Evolutionary conservation across 2,888 invertebrate genomes (phyloP).

Genomic region (Arrhopalites spinosus): DNA sequence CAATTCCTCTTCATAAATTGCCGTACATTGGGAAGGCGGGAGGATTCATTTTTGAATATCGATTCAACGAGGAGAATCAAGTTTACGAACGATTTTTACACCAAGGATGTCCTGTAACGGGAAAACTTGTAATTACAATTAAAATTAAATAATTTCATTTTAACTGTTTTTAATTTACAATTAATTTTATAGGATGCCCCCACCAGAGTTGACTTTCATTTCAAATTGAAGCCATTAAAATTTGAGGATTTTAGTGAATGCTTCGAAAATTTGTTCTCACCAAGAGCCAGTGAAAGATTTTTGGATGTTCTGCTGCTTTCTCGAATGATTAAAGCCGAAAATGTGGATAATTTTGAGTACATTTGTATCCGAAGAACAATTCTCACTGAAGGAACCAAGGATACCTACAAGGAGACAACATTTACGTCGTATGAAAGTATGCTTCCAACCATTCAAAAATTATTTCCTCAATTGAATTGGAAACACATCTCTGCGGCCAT

Average conservation of each 20-base stretch:
- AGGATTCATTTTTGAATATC: neutral
- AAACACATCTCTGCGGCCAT: neutral
- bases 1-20: neutral
- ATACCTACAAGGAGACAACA: neutral
- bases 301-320: neutral
- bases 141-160: too few species aligned
- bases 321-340: neutral
- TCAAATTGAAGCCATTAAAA: neutral
- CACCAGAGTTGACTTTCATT: neutral
- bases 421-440: neutral
- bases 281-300: neutral
- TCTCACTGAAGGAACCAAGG: neutral
- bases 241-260: neutral
- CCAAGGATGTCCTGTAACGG: neutral
- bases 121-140: neutral
- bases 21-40: neutral
- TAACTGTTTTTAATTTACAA: too few species aligned
- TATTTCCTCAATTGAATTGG: constrained; percentile 1
- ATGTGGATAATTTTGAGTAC: constrained; percentile 8
- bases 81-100: neutral
- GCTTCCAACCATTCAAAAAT: neutral
- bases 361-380: neutral
- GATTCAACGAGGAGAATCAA: neutral
- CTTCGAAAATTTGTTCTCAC: neutral
- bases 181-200: too few species aligned